Conservation (phyloP, 2,113 vertebrate species). For the Castor canadensis region DNA sequence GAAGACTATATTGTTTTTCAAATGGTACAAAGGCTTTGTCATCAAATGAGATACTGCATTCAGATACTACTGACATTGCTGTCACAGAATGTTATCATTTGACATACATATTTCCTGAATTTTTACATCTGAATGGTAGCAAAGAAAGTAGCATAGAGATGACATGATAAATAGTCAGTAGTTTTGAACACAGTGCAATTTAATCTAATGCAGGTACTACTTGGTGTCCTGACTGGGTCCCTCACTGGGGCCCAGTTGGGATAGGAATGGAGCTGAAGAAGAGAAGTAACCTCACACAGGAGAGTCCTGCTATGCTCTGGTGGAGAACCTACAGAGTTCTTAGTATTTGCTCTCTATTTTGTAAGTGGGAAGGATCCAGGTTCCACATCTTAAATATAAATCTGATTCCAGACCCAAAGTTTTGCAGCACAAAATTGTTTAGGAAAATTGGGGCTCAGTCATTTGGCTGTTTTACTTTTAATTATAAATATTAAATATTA, state of each 20-base stretch:
- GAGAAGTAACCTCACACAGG: not conserved
- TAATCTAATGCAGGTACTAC: not conserved
- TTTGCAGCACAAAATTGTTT: not conserved
- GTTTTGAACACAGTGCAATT: not conserved
- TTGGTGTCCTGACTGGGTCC: not conserved
- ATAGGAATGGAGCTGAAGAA: not conserved
- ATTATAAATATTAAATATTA: not conserved
- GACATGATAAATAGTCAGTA: not conserved
- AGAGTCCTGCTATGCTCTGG: not conserved
- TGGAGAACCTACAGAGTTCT: not conserved
- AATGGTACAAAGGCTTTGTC: not conserved
- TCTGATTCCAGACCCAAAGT: not conserved
- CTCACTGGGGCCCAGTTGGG: not conserved
- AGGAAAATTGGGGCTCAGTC: not conserved
- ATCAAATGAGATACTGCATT: not conserved
- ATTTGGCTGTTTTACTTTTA: not conserved
- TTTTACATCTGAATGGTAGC: not conserved
- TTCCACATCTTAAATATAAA: not conserved
- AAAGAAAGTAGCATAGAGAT: not conserved
- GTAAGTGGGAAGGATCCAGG: not conserved
- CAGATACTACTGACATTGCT: not conserved
- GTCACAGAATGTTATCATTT: not conserved
- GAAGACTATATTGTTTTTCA: not conserved
- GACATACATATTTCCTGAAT: not conserved
- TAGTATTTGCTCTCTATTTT: not conserved